Base-by-base conservation (phyloP, 2,888 invertebrate genomes). In the Spialia ferax region DNA sequence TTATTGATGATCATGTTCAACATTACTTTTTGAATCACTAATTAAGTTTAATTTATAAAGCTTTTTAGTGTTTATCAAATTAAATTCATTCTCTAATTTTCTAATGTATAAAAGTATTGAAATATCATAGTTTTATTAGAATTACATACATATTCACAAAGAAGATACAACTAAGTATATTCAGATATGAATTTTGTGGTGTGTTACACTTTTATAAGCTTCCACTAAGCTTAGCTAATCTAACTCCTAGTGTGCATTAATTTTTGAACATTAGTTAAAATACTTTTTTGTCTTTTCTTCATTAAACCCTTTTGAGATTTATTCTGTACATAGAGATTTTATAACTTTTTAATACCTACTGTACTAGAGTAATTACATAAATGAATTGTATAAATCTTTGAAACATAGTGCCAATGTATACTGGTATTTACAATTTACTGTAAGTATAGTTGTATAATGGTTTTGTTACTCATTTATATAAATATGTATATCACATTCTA, bases 41-140 rank as follows among this genome's bases (percentile, higher is more conserved):
- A n/a, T 45, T 26, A 35, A 6, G 18, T 29, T n/a, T 20, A n/a
- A n/a, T 62, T 38, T 52, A 61, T 62, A 62, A 62, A 35, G 62
- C 52, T 42, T 15, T 23, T 11, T 50, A 50, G 7, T 10, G 29
- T 5, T 32, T 62, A 48, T 52, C 35, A 35, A 52, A 52, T 52
- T 32, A 6, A 52, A 29, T 52, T 52, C 35, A 52, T 32, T 62
- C 35, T 23, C 52, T 62, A 62, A 35, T 8, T 6, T 23, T 22
- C 45, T 45, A 65, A 57, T 18, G 50, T 65, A 65, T 59, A 65
- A 65, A 65, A 65, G 64, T 65, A 65, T 65, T 65, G 35, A 65
- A 65, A 57, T 20, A 13, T 26, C 18, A 52, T 35, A 23, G 20
- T 55, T 23, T 23, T 50, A 38, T 55, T 42, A 42, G 13, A 63